phyloP scores from a whole-genome alignment of 2,797 vertebrate species.

The Sebastes nivosus region DNA sequence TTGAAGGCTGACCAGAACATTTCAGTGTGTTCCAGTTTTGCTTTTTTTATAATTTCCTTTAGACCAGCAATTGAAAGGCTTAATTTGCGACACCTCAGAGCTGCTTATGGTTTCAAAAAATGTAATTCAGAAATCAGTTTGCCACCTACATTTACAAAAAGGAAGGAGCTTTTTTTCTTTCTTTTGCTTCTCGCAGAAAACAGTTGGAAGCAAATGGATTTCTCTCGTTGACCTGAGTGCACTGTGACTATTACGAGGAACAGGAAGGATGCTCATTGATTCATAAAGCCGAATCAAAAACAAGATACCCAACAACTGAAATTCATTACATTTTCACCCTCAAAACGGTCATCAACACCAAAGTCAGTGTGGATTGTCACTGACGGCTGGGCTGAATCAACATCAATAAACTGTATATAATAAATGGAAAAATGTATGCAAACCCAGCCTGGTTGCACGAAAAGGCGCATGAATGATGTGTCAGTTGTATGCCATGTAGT shows the following conservation, averaged over 20 bases:
- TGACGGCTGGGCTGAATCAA: not conserved
- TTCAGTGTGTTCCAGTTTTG: not conserved
- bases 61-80: not conserved
- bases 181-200: not conserved
- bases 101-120: not conserved
- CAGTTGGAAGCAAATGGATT: conserved; percentile 26
- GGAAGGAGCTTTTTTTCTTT: not conserved
- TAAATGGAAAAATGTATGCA: not conserved
- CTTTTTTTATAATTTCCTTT: not conserved
- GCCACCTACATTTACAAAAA: not conserved
- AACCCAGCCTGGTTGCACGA: not conserved
- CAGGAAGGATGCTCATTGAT: not conserved
- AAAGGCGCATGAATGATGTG: too few relatives aligned
- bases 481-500: too few relatives aligned
- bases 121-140: not conserved
- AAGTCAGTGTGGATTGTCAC: not conserved
- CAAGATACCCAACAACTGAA: not conserved
- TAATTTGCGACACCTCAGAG: conserved; percentile 10
- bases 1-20: conserved; percentile 14
- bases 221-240: not conserved
- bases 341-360: not conserved
- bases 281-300: conserved; percentile 1
- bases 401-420: not conserved
- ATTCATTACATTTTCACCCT: not conserved
- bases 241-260: not conserved